Evolutionary conservation across 2,888 invertebrate species (phyloP).

Genomic region (Halocaridina rubra): DNA sequence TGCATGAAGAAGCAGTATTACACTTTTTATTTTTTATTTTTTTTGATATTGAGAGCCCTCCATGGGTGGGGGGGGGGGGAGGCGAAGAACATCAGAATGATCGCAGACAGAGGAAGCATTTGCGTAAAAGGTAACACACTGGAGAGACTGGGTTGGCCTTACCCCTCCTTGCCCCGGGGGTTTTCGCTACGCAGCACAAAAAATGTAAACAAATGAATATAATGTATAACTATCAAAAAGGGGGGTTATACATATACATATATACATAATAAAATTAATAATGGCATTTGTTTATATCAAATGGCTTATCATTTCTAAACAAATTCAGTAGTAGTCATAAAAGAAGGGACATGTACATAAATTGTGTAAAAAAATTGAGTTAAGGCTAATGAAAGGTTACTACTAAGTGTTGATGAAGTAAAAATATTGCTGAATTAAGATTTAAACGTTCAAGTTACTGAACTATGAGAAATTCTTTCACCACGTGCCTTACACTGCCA

Average conservation of each 20-base stretch:
- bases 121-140: background rate
- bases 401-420: no score
- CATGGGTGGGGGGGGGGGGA: background rate
- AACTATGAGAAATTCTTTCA: no score
- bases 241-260: background rate
- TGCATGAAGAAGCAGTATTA: no score
- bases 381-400: no score
- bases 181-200: constrained; percentile 43
- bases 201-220: constrained; percentile 37
- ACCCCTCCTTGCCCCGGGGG: constrained; percentile 45
- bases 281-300: constrained; percentile 18
- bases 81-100: background rate
- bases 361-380: no score
- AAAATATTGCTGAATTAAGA: no score
- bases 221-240: constrained; percentile 18
- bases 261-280: background rate
- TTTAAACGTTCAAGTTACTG: no score
- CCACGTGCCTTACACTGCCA: no score
- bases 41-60: background rate
- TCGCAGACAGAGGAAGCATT: constrained; percentile 10
- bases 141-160: constrained; percentile 26
- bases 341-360: no score
- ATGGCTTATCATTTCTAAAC: background rate
- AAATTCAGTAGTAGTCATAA: no score
- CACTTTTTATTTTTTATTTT: no score